Evolutionary conservation across 2,113 vertebrate genomes (phyloP), one percentile per base, ranked within the genome.

Genomic region (Callithrix jacchus): DNA sequence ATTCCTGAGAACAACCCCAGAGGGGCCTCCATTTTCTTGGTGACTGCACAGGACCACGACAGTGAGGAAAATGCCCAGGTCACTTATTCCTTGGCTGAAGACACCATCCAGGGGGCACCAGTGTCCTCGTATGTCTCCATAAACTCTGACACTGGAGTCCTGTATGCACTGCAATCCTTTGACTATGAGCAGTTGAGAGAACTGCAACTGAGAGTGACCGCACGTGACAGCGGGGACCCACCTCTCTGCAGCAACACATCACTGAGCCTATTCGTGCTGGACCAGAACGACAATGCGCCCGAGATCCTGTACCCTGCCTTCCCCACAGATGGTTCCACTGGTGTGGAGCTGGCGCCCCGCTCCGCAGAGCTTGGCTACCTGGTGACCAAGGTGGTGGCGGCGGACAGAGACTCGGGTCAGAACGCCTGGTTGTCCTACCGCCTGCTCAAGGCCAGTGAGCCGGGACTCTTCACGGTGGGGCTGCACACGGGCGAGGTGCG

Each of bases 1-100:
- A 83, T 99, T 0, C 92, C 98, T 93, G 99, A 99, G 97, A 99
- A 99, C 80, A 99, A 99, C 68, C 97, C 97, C n/a, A 98, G 98
- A 18, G 99, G 99, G 5, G 98, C 98, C 0, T 97, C 99, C 68
- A 95, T 99, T 87, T 99, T 98, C 66, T 98, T 98, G 3, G 95
- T 99, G 40, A 99, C 98, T 54, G 99, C 99, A 45, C 86, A 76
- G 1, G 99, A 99, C 97, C 98, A 99, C 0, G 99, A 99, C 97
- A 97, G 98, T 18, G 97, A 99, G 6, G 98, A 99, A 89, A 99
- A 99, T 82, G 99, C 99, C 87, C 98, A 98, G 92, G 95, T 99
- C 87, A 98, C 98, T 45, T 99, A 99, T 87, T 99, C 99, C 87
- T 98, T 99, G 52, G 81, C 97, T 96, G 98, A 98, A 96, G 97